Conservation (phyloP, 2,888 invertebrate genomes). For the Drosophila anomelani region DNA sequence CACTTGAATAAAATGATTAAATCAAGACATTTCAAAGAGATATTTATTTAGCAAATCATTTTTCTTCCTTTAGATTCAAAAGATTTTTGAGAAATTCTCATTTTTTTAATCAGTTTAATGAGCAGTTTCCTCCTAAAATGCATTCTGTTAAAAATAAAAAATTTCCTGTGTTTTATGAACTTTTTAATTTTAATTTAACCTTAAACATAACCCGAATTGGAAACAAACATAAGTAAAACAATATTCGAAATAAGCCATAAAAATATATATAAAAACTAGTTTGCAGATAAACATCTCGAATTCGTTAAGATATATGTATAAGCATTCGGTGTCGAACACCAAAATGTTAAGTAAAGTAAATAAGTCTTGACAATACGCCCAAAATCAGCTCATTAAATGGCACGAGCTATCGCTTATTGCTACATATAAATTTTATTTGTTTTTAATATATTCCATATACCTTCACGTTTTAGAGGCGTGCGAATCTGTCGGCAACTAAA, state of each 20-base stretch:
- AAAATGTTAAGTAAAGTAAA: slow-evolving; percentile 13
- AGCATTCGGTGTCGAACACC: slow-evolving; percentile 19
- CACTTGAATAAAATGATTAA: background rate
- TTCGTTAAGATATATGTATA: slow-evolving; percentile 20
- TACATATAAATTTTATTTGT: slow-evolving; percentile 23
- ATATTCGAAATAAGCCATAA: background rate
- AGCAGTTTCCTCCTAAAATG: too few relatives aligned
- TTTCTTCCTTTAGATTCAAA: too few relatives aligned
- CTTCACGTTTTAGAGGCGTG: background rate
- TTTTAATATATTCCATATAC: slow-evolving; percentile 47
- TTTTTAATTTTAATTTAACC: background rate
- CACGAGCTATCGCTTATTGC: slow-evolving; percentile 56
- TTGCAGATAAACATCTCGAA: slow-evolving; percentile 24
- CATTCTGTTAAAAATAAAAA: too few relatives aligned
- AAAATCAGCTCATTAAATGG: slow-evolving; percentile 36
- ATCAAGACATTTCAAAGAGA: background rate
- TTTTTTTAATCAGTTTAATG: too few relatives aligned
- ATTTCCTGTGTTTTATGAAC: too few relatives aligned
- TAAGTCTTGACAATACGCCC: slow-evolving; percentile 25
- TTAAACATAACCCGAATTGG: background rate
- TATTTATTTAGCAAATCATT: background rate
- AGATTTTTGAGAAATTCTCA: too few relatives aligned
- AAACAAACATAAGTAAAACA: background rate
- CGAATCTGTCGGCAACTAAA: slow-evolving; percentile 6
- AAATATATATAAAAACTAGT: slow-evolving; percentile 7